Conservation (phyloP, 2,113 vertebrate species). For the Mus pahari region DNA sequence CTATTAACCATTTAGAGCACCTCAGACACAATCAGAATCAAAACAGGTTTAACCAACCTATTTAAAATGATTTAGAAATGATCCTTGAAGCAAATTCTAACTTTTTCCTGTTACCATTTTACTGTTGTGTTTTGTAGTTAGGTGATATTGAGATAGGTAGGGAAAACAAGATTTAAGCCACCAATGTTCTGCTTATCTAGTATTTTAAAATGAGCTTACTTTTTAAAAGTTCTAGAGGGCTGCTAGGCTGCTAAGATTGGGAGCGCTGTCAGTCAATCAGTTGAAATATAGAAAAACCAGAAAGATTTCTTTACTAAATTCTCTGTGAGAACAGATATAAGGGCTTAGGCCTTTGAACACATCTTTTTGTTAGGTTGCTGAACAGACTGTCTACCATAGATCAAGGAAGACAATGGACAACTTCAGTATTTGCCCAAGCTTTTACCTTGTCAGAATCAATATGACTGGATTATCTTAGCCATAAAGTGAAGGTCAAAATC, state of each 20-base stretch:
- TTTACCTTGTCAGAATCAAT: slow-evolving; percentile 53
- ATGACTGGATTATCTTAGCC: slow-evolving; percentile 34
- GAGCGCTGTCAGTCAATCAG: not conserved
- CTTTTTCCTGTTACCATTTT: slow-evolving; percentile 42
- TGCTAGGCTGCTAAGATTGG: not conserved
- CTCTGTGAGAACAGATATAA: not conserved
- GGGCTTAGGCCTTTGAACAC: not conserved
- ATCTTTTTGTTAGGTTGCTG: slow-evolving; percentile 42
- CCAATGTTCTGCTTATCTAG: slow-evolving; percentile 54
- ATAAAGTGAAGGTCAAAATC: slow-evolving; percentile 67
- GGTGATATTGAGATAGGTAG: slow-evolving; percentile 13
- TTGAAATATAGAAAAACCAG: slow-evolving; percentile 46
- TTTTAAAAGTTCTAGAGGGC: slow-evolving; percentile 45
- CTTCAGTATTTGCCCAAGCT: slow-evolving; percentile 40
- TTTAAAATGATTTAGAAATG: not conserved
- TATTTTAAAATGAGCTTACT: slow-evolving; percentile 24
- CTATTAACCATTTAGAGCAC: slow-evolving; percentile 73
- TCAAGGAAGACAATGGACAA: slow-evolving; percentile 36
- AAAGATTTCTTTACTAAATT: slow-evolving; percentile 40
- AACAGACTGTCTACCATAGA: slow-evolving; percentile 11
- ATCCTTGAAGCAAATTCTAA: slow-evolving; percentile 41
- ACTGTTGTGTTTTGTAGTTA: slow-evolving; percentile 2
- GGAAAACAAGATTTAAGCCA: slow-evolving; percentile 60
- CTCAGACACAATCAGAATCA: slow-evolving; percentile 64
- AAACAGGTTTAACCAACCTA: slow-evolving; percentile 61